Evolutionary conservation across 2,888 invertebrate species (phyloP).

Genomic region (Embidobia sp.): DNA sequence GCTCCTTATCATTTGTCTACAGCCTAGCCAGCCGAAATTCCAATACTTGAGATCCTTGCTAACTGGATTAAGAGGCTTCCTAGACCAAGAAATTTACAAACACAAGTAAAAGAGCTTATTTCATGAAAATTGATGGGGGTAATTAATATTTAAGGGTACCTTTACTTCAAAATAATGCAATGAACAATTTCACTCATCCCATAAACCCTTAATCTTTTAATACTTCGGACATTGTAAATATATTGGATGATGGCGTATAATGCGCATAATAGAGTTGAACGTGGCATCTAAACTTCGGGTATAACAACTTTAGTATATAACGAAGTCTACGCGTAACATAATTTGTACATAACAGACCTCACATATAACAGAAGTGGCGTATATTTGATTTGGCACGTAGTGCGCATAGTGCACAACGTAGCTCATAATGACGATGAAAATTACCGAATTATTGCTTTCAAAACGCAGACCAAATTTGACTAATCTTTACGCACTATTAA

Average conservation of each 20-base stretch:
- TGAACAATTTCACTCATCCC: conserved; percentile 5
- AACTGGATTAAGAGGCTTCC: conserved; percentile 38
- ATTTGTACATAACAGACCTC: conserved; percentile 61
- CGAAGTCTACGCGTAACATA: conserved; percentile 60
- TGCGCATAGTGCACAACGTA: conserved; percentile 25
- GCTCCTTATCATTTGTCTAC: too few relatives aligned
- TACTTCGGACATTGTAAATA: conserved; percentile 46
- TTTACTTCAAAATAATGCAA: conserved; percentile 4
- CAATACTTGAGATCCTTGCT: conserved; percentile 19
- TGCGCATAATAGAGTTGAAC: conserved; percentile 57
- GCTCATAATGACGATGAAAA: conserved; percentile 11
- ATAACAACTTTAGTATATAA: conserved; percentile 57
- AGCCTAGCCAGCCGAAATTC: conserved; percentile 3
- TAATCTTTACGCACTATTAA: conserved; percentile 21
- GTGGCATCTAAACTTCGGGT: conserved; percentile 53
- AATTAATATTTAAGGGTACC: conserved; percentile 9
- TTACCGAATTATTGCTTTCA: conserved; percentile 34
- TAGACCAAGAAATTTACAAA: conserved; percentile 29
- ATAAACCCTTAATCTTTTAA: conserved; percentile 53
- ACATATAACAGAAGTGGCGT: conserved; percentile 52
- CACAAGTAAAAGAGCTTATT: conserved; percentile 43
- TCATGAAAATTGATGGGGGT: conserved; percentile 18
- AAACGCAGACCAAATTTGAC: conserved; percentile 25
- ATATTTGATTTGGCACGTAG: conserved; percentile 59
- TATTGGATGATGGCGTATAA: conserved; percentile 56